Conservation (phyloP, 1,140 invertebrate genomes). For the Penaeus indicus region DNA sequence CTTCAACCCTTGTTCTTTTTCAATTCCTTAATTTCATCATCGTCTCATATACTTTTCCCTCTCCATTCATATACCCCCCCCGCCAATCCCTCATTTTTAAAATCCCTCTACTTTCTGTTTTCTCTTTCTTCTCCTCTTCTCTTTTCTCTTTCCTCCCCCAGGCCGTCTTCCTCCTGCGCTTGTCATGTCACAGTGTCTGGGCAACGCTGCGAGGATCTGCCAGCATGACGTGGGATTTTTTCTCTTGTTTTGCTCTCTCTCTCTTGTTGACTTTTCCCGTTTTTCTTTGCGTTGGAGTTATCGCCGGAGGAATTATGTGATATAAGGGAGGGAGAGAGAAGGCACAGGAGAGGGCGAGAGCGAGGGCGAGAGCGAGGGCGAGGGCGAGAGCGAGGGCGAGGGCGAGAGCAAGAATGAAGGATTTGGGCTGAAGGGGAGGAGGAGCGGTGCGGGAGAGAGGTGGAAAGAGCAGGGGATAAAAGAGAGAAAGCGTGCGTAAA, state of each 20-base stretch:
- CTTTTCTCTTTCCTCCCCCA: too few species aligned
- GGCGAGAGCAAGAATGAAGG: background rate
- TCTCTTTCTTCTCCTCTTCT: background rate
- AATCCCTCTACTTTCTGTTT: background rate
- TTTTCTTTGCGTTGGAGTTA: too few species aligned
- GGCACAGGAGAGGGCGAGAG: background rate
- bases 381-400: background rate
- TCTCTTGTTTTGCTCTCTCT: too few species aligned
- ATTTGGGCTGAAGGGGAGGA: background rate
- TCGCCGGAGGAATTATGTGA: background rate
- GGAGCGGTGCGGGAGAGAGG: background rate
- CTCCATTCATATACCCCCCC: background rate
- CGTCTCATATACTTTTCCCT: background rate
- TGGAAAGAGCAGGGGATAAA: background rate
- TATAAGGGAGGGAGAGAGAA: background rate
- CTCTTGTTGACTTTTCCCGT: too few species aligned
- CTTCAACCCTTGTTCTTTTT: background rate
- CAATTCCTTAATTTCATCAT: background rate
- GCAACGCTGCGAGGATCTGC: too few species aligned
- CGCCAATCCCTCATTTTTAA: background rate
- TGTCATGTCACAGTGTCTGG: too few species aligned
- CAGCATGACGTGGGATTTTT: too few species aligned
- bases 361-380: background rate
- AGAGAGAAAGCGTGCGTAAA: background rate
- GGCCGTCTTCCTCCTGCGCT: background rate